Conservation (phyloP, 2,113 vertebrate species). For the Naja naja region DNA sequence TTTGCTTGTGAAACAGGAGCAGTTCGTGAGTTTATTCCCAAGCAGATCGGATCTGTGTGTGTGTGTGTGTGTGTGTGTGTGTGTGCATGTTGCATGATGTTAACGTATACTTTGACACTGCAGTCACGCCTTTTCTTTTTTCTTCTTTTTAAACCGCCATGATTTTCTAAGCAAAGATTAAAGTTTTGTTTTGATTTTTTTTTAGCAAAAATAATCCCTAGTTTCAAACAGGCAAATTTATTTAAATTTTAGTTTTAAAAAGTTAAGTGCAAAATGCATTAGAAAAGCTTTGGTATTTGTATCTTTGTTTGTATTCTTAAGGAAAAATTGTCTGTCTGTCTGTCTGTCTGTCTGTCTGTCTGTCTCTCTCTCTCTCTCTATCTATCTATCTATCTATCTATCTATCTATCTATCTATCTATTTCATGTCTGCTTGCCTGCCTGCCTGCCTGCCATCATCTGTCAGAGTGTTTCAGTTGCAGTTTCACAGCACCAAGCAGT, state of each 20-base stretch:
- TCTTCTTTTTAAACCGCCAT: neutral
- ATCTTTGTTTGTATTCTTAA: neutral
- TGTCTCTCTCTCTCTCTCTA: rapidly evolving
- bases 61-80: neutral
- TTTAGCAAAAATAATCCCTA: neutral
- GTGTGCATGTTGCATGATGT: neutral
- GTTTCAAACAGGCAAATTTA: neutral
- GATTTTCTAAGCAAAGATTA: neutral
- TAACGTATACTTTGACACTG: neutral
- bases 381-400: no score
- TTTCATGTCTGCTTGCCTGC: no score
- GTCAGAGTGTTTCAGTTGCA: no score
- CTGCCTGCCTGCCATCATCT: no score
- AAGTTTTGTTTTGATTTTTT: neutral
- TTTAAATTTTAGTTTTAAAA: neutral
- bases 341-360: no score
- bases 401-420: no score
- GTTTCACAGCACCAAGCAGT: no score
- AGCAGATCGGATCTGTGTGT: neutral
- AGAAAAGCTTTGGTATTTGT: neutral
- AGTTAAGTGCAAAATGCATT: neutral
- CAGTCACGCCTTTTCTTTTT: neutral
- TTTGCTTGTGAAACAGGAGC: neutral
- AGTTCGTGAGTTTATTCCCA: neutral
- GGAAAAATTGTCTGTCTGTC: neutral